Evolutionary conservation across 2,797 vertebrate genomes (phyloP).

Genomic region (Muraenolepis orangiensis): DNA sequence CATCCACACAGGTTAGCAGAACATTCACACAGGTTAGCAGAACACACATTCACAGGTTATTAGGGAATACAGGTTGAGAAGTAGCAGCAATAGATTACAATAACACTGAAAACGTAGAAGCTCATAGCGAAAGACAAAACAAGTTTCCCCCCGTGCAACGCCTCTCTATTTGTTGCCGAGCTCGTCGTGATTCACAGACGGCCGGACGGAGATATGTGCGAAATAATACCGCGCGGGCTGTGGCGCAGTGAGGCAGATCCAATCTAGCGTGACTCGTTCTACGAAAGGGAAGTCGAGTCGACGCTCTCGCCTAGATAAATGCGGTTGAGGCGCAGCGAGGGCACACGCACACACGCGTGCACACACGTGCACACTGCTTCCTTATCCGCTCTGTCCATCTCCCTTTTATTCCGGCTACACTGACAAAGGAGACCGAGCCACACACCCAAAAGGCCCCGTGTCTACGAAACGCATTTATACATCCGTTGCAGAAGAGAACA

Average conservation of each 20-base stretch:
- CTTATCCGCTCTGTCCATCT: slow-evolving; percentile 42
- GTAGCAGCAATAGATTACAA: background rate
- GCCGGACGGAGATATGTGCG: background rate
- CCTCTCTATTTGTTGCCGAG: background rate
- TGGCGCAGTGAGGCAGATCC: background rate
- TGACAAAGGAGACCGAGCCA: slow-evolving; percentile 5
- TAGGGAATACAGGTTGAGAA: background rate
- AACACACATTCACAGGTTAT: background rate
- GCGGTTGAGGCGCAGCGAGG: background rate
- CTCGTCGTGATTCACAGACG: background rate
- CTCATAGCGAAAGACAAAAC: background rate
- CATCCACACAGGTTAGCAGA: too few species aligned
- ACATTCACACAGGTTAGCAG: slow-evolving; percentile 15
- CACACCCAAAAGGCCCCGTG: background rate
- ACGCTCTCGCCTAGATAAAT: slow-evolving; percentile 17
- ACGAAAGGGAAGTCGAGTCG: slow-evolving; percentile 17
- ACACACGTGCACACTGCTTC: background rate
- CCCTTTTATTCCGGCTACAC: slow-evolving; percentile 19
- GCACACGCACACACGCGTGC: too few species aligned
- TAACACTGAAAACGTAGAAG: background rate
- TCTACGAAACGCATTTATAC: slow-evolving; percentile 9
- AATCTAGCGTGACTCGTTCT: slow-evolving; percentile 4
- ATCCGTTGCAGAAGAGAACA: background rate
- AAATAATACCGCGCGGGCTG: background rate
- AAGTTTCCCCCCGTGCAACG: background rate